Conservation (phyloP, 2,113 vertebrate genomes). For the Balaeniceps rex region DNA sequence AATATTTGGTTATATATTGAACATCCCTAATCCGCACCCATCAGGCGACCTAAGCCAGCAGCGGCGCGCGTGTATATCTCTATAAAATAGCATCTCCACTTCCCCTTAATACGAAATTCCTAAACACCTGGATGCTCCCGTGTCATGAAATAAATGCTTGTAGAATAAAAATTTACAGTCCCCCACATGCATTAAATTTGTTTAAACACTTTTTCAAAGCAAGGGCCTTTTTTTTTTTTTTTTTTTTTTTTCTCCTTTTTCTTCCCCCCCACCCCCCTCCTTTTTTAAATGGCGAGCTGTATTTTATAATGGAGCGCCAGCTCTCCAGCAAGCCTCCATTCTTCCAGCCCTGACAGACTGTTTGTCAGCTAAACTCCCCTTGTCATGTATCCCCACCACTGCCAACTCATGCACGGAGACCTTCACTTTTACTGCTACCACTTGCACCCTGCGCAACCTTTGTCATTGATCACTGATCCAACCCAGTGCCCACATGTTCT, state of each 20-base stretch:
- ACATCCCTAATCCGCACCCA: background rate
- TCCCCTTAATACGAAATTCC: constrained; percentile 41
- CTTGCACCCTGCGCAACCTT: constrained; percentile 89
- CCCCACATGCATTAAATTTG: constrained; percentile 77
- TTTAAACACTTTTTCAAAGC: constrained; percentile 74
- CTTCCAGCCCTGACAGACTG: constrained; percentile 91
- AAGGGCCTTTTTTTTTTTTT: constrained; percentile 55
- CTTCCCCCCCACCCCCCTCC: accelerated
- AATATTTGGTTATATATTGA: background rate
- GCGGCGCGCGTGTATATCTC: background rate
- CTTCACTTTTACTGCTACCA: constrained; percentile 89
- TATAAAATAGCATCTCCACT: background rate
- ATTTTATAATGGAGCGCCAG: constrained; percentile 78
- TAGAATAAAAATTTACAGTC: constrained; percentile 79
- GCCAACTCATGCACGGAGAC: constrained; percentile 89
- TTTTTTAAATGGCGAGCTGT: constrained; percentile 71
- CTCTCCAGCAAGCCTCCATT: constrained; percentile 84
- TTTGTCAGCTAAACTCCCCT: constrained; percentile 91
- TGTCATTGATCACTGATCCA: constrained; percentile 99
- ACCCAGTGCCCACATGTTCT: constrained; percentile 97
- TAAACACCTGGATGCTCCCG: constrained; percentile 56
- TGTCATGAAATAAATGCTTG: constrained; percentile 68
- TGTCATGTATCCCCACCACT: constrained; percentile 90
- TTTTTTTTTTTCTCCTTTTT: background rate
- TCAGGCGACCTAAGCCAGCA: background rate